Evolutionary conservation across 2,888 invertebrate genomes (phyloP).

Genomic region (Nectonema munidae): DNA sequence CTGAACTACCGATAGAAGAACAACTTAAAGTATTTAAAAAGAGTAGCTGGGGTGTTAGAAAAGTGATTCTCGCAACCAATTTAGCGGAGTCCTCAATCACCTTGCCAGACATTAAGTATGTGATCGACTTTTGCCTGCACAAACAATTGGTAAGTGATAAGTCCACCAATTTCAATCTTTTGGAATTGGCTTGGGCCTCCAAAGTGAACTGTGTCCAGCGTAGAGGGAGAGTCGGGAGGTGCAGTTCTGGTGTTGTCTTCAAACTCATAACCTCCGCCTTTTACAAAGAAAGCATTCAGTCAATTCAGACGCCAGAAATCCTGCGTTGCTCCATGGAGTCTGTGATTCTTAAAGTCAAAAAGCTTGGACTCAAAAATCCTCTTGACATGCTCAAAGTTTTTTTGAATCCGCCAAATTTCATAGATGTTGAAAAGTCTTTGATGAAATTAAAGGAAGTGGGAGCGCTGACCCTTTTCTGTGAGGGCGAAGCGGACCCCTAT

Average conservation of each 20-base stretch:
- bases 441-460: constrained; percentile 54
- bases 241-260: too few species aligned
- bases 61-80: constrained; percentile 24
- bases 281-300: too few species aligned
- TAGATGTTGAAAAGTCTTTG: constrained; percentile 44
- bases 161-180: constrained; percentile 39
- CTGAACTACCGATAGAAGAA: background rate
- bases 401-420: constrained; percentile 49
- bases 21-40: background rate
- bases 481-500: constrained; percentile 26
- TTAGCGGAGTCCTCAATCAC: constrained; percentile 25
- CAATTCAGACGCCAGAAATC: constrained; percentile 35
- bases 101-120: constrained; percentile 27
- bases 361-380: constrained; percentile 43
- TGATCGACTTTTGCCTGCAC: constrained; percentile 69
- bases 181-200: constrained; percentile 53
- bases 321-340: constrained; percentile 43
- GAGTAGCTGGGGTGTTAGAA: background rate
- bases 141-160: constrained; percentile 43
- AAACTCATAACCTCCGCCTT: too few species aligned
- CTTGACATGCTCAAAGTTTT: constrained; percentile 47
- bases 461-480: constrained; percentile 34
- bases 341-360: constrained; percentile 43
- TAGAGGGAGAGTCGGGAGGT: too few species aligned
- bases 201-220: constrained; percentile 58